phyloP scores from a whole-genome alignment of 2,113 vertebrate species.

The Zosterops japonicus region DNA sequence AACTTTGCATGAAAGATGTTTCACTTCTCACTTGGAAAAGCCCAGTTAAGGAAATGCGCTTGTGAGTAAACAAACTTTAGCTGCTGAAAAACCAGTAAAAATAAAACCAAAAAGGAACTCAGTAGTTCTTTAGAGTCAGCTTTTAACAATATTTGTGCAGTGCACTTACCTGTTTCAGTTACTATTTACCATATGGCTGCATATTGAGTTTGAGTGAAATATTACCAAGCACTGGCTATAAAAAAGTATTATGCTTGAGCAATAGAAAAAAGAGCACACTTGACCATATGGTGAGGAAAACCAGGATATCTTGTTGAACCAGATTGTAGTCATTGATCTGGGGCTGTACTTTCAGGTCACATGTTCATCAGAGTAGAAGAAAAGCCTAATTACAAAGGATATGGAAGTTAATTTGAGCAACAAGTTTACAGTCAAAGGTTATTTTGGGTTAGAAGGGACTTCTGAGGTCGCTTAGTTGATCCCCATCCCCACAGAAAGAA shows the following conservation, averaged over 20 bases:
- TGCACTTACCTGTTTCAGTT: background rate
- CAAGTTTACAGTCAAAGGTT: background rate
- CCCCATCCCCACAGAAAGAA: background rate
- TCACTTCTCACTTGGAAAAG: conserved; percentile 41
- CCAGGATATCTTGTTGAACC: background rate
- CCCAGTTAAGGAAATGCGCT: background rate
- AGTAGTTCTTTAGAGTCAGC: background rate
- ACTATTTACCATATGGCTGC: background rate
- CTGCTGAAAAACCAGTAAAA: background rate
- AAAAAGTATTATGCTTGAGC: background rate
- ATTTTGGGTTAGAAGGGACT: background rate
- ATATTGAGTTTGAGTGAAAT: background rate
- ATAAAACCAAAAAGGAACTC: background rate
- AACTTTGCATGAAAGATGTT: background rate
- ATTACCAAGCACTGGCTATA: background rate
- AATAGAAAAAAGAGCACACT: no score
- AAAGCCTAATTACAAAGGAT: background rate
- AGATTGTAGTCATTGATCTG: background rate
- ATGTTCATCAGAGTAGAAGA: background rate
- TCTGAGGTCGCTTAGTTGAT: background rate
- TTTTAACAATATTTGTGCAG: background rate
- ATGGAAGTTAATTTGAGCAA: background rate
- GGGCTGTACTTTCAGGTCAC: background rate
- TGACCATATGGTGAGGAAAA: background rate
- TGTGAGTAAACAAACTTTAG: conserved; percentile 15